phyloP scores from a whole-genome alignment of 2,113 vertebrate genomes.

The zebrafish (Danio rerio) region DNA sequence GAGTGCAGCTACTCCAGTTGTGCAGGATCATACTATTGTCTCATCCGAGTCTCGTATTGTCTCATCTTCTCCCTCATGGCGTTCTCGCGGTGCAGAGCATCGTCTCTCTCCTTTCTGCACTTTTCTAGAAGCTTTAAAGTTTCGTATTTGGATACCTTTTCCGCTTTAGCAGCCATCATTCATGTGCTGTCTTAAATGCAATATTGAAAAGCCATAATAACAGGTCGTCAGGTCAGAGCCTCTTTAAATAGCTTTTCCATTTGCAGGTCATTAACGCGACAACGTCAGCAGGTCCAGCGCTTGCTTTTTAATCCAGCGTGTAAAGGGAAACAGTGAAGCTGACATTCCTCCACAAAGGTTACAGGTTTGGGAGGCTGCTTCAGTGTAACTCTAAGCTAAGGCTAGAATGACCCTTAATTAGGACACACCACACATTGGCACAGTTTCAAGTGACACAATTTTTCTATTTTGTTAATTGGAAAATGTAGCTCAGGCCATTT shows the following conservation, averaged over 20 bases:
- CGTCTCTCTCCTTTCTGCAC: constrained; percentile 79
- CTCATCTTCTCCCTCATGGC: constrained; percentile 74
- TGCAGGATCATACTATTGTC: too few species aligned
- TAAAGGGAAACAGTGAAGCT: constrained; percentile 44
- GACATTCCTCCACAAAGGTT: constrained; percentile 65
- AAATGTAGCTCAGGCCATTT: constrained; percentile 43
- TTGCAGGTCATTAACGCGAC: background rate
- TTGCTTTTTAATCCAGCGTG: constrained; percentile 7
- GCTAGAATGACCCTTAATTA: constrained; percentile 85
- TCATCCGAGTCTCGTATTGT: constrained; percentile 71
- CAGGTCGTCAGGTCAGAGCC: background rate
- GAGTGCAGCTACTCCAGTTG: too few species aligned
- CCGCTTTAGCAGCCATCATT: constrained; percentile 71
- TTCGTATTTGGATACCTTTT: constrained; percentile 77
- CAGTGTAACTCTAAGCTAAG: constrained; percentile 79
- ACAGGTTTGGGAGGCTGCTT: constrained; percentile 63
- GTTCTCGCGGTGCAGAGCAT: constrained; percentile 75
- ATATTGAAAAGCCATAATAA: constrained; percentile 25
- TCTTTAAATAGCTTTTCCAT: constrained; percentile 2
- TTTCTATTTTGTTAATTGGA: constrained; percentile 72
- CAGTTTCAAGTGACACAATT: constrained; percentile 76
- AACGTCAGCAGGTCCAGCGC: constrained; percentile 14
- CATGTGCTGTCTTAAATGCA: constrained; percentile 33
- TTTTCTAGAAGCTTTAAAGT: constrained; percentile 78
- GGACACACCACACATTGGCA: constrained; percentile 71